Conservation (phyloP, 2,888 invertebrate genomes). For the Steromphala cineraria region DNA sequence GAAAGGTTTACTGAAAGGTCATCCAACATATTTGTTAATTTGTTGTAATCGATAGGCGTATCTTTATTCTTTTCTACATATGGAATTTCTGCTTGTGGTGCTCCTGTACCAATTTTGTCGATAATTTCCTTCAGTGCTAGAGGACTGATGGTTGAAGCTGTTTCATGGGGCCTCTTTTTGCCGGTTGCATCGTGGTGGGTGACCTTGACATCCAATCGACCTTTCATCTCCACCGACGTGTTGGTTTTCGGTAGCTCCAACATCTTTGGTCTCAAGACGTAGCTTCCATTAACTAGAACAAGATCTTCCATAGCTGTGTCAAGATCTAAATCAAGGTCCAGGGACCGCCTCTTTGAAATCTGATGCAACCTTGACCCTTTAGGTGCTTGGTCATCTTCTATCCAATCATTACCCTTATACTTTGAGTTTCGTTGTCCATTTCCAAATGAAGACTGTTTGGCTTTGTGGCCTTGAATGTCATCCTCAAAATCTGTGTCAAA, state of each 20-base stretch:
- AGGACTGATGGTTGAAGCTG: too few relatives aligned
- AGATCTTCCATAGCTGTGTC: neutral
- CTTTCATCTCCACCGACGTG: neutral
- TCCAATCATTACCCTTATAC: too few relatives aligned
- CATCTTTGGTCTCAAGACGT: neutral
- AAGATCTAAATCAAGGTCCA: neutral
- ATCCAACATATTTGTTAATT: neutral
- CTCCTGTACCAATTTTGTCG: too few relatives aligned
- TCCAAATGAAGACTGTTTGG: too few relatives aligned
- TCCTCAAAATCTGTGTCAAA: too few relatives aligned
- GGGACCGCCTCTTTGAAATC: neutral
- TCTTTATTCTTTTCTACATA: too few relatives aligned
- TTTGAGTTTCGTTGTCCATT: too few relatives aligned
- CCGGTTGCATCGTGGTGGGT: neutral
- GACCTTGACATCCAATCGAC: neutral
- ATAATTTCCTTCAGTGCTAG: too few relatives aligned
- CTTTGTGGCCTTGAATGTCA: too few relatives aligned
- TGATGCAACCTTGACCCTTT: neutral
- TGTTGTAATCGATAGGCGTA: neutral
- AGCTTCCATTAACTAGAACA: neutral
- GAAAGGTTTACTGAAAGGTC: neutral
- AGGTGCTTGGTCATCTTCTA: neutral
- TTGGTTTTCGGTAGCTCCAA: neutral
- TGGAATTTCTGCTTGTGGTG: too few relatives aligned
- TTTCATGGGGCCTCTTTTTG: too few relatives aligned